A percentile compares a stretch with the other conserved stretches of the same genome.
phyloP scores from a whole-genome alignment of 2,888 invertebrate species.

The Dryococelus australis region DNA sequence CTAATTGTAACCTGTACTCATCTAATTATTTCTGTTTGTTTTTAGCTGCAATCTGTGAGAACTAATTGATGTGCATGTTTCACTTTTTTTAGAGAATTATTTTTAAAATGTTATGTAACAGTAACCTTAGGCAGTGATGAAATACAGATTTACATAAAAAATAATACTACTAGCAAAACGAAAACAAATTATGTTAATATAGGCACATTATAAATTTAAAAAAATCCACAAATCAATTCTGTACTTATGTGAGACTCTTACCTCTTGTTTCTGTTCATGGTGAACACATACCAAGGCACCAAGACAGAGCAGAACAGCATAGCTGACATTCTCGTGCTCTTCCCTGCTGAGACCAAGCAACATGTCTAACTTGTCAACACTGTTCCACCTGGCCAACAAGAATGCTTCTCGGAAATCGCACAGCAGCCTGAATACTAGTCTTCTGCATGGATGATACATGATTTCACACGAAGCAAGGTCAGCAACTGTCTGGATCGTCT shows the following conservation, averaged over 20 bases:
- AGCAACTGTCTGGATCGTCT: not conserved
- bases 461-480: slow-evolving; percentile 5
- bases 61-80: no score
- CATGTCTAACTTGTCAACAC: not conserved
- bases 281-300: not conserved
- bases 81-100: no score
- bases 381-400: not conserved
- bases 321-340: slow-evolving; percentile 26
- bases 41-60: no score
- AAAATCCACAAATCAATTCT: no score
- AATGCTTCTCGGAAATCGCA: slow-evolving; percentile 1
- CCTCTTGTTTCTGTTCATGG: slow-evolving; percentile 3
- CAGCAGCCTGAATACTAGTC: not conserved
- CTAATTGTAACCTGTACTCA: no score
- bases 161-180: no score
- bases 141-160: no score
- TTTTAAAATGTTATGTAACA: no score
- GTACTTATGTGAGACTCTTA: not conserved
- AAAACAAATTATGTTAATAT: no score
- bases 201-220: no score
- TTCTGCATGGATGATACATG: not conserved
- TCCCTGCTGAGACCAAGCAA: not conserved
- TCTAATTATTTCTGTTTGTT: no score
- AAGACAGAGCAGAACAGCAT: not conserved
- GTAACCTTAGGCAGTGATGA: no score